Base-by-base conservation (phyloP, 2,888 invertebrate species). In the Portevinia maculata region DNA sequence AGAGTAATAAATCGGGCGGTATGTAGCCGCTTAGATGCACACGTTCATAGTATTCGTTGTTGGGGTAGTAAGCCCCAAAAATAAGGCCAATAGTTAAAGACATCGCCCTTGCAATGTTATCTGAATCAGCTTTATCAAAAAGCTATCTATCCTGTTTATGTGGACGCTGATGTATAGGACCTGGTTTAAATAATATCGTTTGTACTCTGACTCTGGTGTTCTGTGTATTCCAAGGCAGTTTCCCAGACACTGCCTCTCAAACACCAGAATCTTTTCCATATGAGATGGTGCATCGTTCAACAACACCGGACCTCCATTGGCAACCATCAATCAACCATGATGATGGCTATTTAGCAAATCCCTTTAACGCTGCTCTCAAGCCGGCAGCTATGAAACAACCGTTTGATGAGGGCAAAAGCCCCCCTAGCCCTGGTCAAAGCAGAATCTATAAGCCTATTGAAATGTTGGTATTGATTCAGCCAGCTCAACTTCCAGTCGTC, bases 151-250 rank as follows among this genome's bases (percentile, higher is more conserved):
- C 7, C 32, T 11, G 8, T 32, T 32, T 32, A 32, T 24, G n/a
- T 24, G 24, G 9, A 6, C 24, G 9, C 48, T n/a, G 11, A 24
- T 24, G 24, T 48, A 48, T 48, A 32, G 8, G 8, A 32, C 19
- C 44, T 17, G 7, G 44, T 44, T 44, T 1, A 19, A 19, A 44
- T 44, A 44, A 17, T 9, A 44, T 4, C 17, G 6, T 11, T 4
- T 48, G 48, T 48, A 48, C 24, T 48, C 48, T n/a, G 11, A 48
- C n/a, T 48, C 48, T 9, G 48, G 21, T 24, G 24, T 48, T 24
- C 48, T 21, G n/a, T 24, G 24, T n/a, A n/a, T n/a, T 48, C 11
- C 48, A 48, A 24, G 48, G n/a, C n/a, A n/a, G n/a, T n/a, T n/a
- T 24, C 48, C 24, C 1, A 48, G 48, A 24, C 24, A 48, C n/a